phyloP scores from a whole-genome alignment of 2,888 invertebrate species.

The Drosophila nr. perissopoda region DNA sequence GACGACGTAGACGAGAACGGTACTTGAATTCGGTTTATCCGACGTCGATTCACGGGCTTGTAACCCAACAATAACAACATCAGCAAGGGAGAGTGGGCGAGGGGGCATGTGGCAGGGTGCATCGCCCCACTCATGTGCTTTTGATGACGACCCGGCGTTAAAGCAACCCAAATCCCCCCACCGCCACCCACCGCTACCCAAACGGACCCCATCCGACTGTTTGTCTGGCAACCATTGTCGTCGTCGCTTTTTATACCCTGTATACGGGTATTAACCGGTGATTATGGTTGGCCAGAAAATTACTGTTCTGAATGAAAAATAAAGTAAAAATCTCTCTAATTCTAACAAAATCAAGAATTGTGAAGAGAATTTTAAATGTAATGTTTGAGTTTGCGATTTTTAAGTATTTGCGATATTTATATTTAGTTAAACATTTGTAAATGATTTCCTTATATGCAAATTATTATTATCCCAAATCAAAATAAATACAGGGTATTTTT shows the following conservation, averaged over 20 bases:
- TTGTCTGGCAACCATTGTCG: slow-evolving; percentile 59
- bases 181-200: neutral
- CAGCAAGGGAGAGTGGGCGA: neutral
- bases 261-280: neutral
- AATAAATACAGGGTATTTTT: slow-evolving; percentile 22
- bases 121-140: slow-evolving; percentile 57
- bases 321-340: neutral
- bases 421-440: neutral
- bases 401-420: neutral
- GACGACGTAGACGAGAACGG: slow-evolving; percentile 2
- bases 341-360: neutral
- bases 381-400: neutral
- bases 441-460: neutral
- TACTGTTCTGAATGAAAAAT: neutral
- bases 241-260: slow-evolving; percentile 34
- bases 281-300: neutral
- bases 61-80: neutral
- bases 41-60: slow-evolving; percentile 7
- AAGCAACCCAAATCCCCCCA: slow-evolving; percentile 3
- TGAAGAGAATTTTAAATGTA: neutral
- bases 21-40: slow-evolving; percentile 18
- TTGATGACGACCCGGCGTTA: slow-evolving; percentile 56
- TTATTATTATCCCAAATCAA: neutral
- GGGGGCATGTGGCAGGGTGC: slow-evolving; percentile 4
- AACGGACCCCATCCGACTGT: slow-evolving; percentile 26